A percentile compares a stretch with the other conserved stretches of the same genome.
phyloP scores from a whole-genome alignment of 2,797 vertebrate species.

The Urophycis tenuis region DNA sequence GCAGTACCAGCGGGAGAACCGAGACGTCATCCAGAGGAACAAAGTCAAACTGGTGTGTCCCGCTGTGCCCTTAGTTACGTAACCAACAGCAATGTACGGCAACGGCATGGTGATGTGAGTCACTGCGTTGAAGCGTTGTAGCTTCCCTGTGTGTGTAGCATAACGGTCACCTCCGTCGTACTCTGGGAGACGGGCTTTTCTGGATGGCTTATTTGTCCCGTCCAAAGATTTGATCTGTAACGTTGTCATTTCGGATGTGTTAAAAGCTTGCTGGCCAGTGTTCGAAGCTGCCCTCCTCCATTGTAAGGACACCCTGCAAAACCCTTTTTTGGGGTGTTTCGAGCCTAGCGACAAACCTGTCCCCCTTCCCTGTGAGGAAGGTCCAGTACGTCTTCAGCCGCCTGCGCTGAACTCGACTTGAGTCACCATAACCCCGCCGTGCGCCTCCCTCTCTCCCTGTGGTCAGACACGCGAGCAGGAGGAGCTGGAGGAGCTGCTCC shows the following conservation, averaged over 20 bases:
- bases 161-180: neutral
- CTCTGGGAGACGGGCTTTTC: neutral
- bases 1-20: constrained; percentile 92
- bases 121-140: neutral
- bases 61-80: neutral
- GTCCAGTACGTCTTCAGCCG: neutral
- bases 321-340: neutral
- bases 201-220: too few species aligned
- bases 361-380: neutral
- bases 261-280: neutral
- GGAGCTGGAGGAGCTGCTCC: constrained; percentile 89
- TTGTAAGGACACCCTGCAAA: neutral
- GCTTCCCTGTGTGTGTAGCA: neutral
- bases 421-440: neutral
- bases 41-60: constrained; percentile 89
- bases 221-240: too few species aligned
- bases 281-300: too few species aligned
- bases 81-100: neutral
- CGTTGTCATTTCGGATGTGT: neutral
- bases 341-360: neutral
- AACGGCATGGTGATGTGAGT: neutral
- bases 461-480: constrained; percentile 90
- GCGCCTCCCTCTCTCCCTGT: neutral
- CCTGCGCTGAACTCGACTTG: neutral
- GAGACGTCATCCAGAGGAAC: constrained; percentile 92